Base-by-base conservation (phyloP, 2,797 vertebrate genomes). In the Lacerta bilineata region DNA sequence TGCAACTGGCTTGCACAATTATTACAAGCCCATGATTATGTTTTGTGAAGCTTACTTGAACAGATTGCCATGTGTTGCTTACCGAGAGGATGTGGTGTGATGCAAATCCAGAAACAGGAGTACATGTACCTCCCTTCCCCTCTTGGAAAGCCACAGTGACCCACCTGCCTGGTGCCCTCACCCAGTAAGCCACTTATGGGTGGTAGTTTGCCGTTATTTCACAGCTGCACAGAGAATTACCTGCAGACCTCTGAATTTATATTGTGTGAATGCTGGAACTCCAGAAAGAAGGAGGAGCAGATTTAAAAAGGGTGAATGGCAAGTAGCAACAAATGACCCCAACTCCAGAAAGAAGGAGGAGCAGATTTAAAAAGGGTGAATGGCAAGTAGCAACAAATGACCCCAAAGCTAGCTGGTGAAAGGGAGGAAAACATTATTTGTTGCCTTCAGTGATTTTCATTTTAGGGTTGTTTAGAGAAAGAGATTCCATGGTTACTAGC, bases 401-500 rank as follows among this genome's bases (percentile, higher is more conserved):
- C 29, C 0, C 83, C 69, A 82, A 90, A 86, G 85, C 74, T 68
- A 91, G 43, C 79, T 61, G 27, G 84, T 87, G 90, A 90, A 89
- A 92, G 80, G 25, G 69, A 81, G 85, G 80, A 23, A 43, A 89
- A 41, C 23, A 50, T 77, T 89, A 78, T n/a, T 76, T 4, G 13
- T 15, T 8, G 46, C 83, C 66, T 88, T 33, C 5, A 64, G 75
- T 76, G 43, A 90, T 87, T 94, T 91, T 20, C 20, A 23, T 92
- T 95, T 95, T 80, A 90, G 39, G 0, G 80, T 88, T 76, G 79
- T 80, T 91, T 43, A 78, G 78, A 92, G 83, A 90, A 94, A 90
- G 84, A 29, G 55, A 89, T 90, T 78, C 87, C 80, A 36, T 87
- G 89, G 88, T 87, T 88, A 29, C 55, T 17, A 13, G 82, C 75